These are phyloP conservation scores for Rhadina sibilatrix DNA, from an alignment of 2,113 vertebrate species.

Conservation along the genomic window DNA sequence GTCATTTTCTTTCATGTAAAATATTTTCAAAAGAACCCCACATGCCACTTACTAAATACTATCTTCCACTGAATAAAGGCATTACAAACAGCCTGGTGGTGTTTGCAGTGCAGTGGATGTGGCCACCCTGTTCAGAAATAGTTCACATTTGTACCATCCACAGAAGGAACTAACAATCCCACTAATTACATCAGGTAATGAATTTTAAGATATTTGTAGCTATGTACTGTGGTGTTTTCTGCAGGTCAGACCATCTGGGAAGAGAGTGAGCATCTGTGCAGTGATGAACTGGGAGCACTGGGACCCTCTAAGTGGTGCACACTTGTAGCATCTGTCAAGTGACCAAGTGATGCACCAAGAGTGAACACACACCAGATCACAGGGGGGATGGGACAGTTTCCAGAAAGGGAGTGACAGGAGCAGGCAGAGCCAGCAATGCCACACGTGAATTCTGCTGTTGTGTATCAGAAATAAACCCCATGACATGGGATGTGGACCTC, in stretches of 20 bases:
- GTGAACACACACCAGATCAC: rapidly evolving
- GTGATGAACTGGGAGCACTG: neutral
- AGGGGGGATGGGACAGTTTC: rapidly evolving
- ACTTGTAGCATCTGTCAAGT: rapidly evolving
- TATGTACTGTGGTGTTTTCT: neutral
- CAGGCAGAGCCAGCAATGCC: neutral
- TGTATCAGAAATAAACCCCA: neutral
- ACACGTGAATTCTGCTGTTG: rapidly evolving
- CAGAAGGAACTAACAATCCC: neutral
- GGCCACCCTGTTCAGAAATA: neutral
- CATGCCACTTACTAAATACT: neutral
- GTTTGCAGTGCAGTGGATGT: neutral
- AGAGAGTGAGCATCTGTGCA: neutral
- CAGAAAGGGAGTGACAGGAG: neutral
- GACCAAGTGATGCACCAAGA: rapidly evolving
- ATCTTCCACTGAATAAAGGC: neutral
- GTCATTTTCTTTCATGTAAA: neutral
- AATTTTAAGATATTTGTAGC: neutral
- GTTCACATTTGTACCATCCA: neutral
- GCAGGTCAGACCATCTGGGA: neutral
- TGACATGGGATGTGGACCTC: rapidly evolving
- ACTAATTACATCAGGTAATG: neutral
- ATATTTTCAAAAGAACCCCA: neutral
- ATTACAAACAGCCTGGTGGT: neutral
- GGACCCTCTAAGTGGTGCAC: neutral